A percentile compares a stretch with the other conserved stretches of the same genome.
These are phyloP conservation scores for Centropus unirufus DNA, from an alignment of 2,113 vertebrate genomes.

Conservation along the genomic window DNA sequence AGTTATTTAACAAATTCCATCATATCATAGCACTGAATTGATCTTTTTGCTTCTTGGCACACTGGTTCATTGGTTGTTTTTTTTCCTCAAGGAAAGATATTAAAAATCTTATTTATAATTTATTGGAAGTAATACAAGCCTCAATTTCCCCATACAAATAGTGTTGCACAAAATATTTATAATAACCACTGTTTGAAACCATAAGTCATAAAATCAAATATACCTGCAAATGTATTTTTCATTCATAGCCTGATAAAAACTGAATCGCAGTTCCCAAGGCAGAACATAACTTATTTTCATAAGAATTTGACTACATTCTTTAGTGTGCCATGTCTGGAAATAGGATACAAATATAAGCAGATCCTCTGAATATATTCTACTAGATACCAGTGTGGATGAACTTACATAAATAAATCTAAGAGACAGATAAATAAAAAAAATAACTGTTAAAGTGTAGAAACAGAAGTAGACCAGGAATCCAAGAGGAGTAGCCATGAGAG, in stretches of 20 bases:
- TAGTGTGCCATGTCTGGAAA: background rate
- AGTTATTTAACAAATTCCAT: conserved; percentile 47
- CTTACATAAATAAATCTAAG: background rate
- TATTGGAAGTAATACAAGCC: background rate
- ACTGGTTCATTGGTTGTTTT: background rate
- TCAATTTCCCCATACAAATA: background rate
- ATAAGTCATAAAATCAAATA: background rate
- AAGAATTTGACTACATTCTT: background rate
- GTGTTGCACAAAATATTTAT: background rate
- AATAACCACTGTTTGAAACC: background rate
- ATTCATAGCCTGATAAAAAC: conserved; percentile 8
- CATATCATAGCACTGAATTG: background rate
- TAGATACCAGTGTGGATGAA: background rate
- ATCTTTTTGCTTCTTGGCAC: background rate
- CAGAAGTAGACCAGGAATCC: background rate
- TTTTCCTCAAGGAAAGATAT: background rate
- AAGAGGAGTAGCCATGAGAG: background rate
- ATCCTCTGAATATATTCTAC: background rate
- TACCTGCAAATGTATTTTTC: background rate
- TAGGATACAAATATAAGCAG: background rate
- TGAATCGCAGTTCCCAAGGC: background rate
- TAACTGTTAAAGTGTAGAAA: background rate
- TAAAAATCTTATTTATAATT: conserved; percentile 25
- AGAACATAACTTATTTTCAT: background rate
- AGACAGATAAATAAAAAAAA: background rate